Conservation (phyloP, 2,888 invertebrate species). For the Meliscaeva auricollis region DNA sequence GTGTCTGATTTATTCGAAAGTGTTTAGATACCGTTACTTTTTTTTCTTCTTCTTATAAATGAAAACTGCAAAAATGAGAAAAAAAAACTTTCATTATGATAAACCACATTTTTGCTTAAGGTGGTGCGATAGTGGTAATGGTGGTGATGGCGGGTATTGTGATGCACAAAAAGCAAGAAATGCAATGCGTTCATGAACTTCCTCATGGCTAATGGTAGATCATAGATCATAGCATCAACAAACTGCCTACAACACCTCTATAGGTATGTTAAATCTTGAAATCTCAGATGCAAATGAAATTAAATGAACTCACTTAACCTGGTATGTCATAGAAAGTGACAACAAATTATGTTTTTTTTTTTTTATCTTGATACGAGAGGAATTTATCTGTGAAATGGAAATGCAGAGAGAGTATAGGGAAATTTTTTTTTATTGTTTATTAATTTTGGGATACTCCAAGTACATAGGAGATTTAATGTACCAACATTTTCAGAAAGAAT, state of each 20-base stretch:
- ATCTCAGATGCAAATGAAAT: slow-evolving; percentile 8
- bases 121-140: background rate
- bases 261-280: background rate
- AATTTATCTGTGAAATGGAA: background rate
- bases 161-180: background rate
- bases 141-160: background rate
- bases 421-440: no score
- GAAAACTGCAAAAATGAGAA: background rate
- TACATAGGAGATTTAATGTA: no score
- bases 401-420: no score
- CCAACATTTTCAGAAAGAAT: no score
- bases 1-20: slow-evolving; percentile 7
- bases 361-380: background rate
- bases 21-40: background rate
- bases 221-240: no score
- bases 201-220: background rate
- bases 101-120: slow-evolving; percentile 6
- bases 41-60: background rate
- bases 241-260: no score
- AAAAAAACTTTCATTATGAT: slow-evolving; percentile 27
- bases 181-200: slow-evolving; percentile 3
- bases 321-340: background rate
- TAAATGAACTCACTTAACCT: slow-evolving; percentile 10
- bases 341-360: background rate
- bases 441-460: no score